A percentile compares a stretch with the other conserved stretches of the same genome.
phyloP scores from a whole-genome alignment of 2,888 invertebrate species.

The Mythimna impura region DNA sequence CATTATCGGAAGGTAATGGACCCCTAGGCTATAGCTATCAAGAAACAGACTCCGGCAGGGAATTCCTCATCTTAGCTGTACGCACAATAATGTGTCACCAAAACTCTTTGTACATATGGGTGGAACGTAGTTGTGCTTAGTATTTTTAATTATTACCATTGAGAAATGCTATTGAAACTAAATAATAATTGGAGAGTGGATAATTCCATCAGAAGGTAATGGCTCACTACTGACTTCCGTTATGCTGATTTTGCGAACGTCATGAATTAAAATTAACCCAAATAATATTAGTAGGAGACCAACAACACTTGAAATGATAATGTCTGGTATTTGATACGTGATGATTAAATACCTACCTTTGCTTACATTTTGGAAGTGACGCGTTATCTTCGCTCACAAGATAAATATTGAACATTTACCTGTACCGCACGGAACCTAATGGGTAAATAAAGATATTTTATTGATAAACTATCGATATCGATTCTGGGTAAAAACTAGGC shows the following conservation, averaged over 20 bases:
- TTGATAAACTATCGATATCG: conserved; percentile 51
- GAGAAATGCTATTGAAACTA: background rate
- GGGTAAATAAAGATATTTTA: conserved; percentile 53
- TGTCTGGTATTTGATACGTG: conserved; percentile 31
- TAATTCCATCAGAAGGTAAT: background rate
- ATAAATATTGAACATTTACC: conserved; percentile 61
- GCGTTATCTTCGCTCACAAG: conserved; percentile 34
- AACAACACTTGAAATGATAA: conserved; percentile 23
- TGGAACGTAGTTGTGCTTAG: no score
- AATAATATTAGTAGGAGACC: conserved; percentile 8
- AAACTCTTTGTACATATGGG: background rate
- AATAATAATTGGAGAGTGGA: background rate
- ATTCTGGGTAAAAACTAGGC: conserved; percentile 21
- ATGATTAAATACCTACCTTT: conserved; percentile 38
- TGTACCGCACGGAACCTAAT: conserved; percentile 44
- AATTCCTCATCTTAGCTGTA: no score
- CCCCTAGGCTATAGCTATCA: no score
- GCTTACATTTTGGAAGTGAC: conserved; percentile 38
- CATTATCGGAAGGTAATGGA: no score
- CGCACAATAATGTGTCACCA: no score
- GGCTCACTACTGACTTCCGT: background rate
- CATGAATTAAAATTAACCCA: conserved; percentile 15
- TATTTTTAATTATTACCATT: no score
- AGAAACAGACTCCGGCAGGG: no score
- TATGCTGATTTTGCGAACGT: background rate